Percentiles rank a stretch among this genome's conserved stretches.
These are phyloP conservation scores for Fregetta grallaria DNA, from an alignment of 2,113 vertebrate genomes.

Conservation along the genomic window DNA sequence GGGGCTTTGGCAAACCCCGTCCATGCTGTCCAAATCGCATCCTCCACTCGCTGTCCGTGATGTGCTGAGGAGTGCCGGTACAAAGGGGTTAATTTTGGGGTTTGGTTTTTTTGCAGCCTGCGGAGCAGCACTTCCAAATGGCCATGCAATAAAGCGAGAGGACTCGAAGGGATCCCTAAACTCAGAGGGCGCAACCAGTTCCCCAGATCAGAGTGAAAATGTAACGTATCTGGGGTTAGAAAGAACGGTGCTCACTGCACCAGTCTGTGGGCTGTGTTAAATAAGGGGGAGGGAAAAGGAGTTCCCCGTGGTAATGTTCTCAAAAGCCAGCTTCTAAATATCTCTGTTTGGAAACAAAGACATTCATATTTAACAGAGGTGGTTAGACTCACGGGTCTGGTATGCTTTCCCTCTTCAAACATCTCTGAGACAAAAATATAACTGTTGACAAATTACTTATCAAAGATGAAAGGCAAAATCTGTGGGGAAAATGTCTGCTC, in stretches of 20 bases:
- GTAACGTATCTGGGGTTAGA: slow-evolving; percentile 51
- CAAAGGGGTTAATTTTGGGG: background rate
- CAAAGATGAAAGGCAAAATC: background rate
- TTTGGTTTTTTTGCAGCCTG: slow-evolving; percentile 65
- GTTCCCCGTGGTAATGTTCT: background rate
- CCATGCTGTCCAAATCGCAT: background rate
- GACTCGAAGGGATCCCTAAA: slow-evolving; percentile 89
- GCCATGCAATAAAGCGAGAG: slow-evolving; percentile 83
- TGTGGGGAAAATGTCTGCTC: background rate
- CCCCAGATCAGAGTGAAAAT: slow-evolving; percentile 72
- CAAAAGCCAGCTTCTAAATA: background rate
- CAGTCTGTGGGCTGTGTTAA: background rate
- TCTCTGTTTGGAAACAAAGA: background rate
- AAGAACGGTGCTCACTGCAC: background rate
- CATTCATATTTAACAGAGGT: background rate
- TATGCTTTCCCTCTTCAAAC: background rate
- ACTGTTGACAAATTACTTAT: background rate
- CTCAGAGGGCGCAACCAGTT: slow-evolving; percentile 66
- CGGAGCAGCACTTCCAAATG: slow-evolving; percentile 76
- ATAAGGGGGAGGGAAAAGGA: background rate
- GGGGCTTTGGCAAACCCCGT: background rate
- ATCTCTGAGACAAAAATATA: background rate
- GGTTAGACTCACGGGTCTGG: background rate
- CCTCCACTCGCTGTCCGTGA: background rate
- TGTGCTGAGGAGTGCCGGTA: accelerated